Conservation (phyloP, 1,140 invertebrate species). For the Stegodyphus mimosarum region DNA sequence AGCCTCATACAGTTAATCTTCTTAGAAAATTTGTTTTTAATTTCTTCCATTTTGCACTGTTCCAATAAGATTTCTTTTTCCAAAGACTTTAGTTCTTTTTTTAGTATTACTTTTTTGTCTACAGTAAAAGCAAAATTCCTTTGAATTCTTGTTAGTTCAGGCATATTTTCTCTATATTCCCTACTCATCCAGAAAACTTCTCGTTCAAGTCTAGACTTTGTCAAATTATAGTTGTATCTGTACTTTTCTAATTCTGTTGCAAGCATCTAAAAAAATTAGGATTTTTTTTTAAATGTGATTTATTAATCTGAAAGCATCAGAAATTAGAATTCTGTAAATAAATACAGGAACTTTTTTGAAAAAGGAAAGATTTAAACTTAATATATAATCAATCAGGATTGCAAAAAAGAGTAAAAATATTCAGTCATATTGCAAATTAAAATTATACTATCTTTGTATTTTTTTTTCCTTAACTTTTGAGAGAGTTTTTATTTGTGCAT, state of each 20-base stretch:
- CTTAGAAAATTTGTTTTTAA: background rate
- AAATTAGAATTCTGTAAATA: too few relatives aligned
- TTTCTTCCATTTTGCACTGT: background rate
- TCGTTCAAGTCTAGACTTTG: conserved; percentile 31
- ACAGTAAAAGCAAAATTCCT: background rate
- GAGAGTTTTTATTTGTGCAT: too few relatives aligned
- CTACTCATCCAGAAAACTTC: conserved; percentile 37
- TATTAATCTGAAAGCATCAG: too few relatives aligned
- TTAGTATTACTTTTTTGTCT: background rate
- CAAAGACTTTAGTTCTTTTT: background rate
- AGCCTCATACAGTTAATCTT: background rate
- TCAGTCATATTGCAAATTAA: too few relatives aligned
- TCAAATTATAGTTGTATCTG: conserved; percentile 29
- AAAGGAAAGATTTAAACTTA: too few relatives aligned
- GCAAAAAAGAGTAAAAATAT: too few relatives aligned
- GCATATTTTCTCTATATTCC: conserved; percentile 47
- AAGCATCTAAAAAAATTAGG: conserved; percentile 18
- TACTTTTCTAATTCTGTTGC: conserved; percentile 32
- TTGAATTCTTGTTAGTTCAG: conserved; percentile 28
- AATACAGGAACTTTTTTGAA: too few relatives aligned
- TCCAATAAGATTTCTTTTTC: background rate
- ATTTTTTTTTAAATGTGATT: background rate
- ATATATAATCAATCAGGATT: too few relatives aligned
- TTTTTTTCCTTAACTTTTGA: too few relatives aligned
- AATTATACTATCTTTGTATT: too few relatives aligned